Evolutionary conservation across 64 coral and sea anemone species (phyloP), one percentile per base, ranked within the genome.

Genomic region (Stylophora pistillata): DNA sequence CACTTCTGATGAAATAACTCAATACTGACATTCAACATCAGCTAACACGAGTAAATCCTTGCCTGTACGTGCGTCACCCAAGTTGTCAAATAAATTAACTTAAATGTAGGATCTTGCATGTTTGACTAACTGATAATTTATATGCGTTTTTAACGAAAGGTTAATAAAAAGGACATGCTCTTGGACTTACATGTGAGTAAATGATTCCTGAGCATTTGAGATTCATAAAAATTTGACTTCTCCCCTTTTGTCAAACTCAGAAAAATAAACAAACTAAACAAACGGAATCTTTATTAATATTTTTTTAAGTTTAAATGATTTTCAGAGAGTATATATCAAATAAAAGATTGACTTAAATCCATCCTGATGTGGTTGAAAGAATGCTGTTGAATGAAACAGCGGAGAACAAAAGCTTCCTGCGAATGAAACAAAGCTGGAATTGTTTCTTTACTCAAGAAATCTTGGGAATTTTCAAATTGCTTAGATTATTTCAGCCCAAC

Each of bases 161-260:
- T 78, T 85, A 82, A 82, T 37, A 92, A 92, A 70, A 73, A 82
- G 31, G 73, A 92, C 74, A 92, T 92, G 90, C 85, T 92, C 14
- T 77, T 74, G 90, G 90, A 92, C 41, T 80, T 92, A 86, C 90
- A 92, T 62, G 90, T 92, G 66, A 92, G 90, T 92, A 47, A 82
- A 76, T 21, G 15, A 20, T 25, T 29, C 53, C 15, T 30, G 33
- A 56, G 53, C 16, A 74, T 23, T 47, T 76, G 74, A 76, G 18
- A 52, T 28, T 33, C 16, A n/a, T 74, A 74, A 34, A 74, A 52
- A n/a, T 74, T 9, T 52, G 30, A 33, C 18, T 9, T 18, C 74
- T 34, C 20, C 2, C 31, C 16, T 34, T 31, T 47, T 34, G 10
- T 47, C 18, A 76, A 76, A 76, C 34, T 14, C 11, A 18, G 74